A percentile compares a stretch with the other conserved stretches of the same genome.
phyloP scores from a whole-genome alignment of 2,888 invertebrate species.

The Sinhomidia bicolor region DNA sequence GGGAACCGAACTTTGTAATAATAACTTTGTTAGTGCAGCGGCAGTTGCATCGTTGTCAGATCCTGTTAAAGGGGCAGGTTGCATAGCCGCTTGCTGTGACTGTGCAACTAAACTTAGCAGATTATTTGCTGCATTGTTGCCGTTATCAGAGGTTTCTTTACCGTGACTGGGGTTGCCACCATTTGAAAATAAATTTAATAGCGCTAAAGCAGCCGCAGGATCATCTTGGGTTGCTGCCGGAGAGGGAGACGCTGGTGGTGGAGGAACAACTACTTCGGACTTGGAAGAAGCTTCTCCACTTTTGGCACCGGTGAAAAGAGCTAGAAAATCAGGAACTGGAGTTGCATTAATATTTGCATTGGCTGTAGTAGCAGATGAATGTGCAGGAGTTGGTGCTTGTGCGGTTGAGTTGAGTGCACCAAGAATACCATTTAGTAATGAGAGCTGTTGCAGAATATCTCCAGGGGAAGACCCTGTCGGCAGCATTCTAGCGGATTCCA shows the following conservation, averaged over 20 bases:
- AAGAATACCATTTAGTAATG: slow-evolving; percentile 75
- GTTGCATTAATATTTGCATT: slow-evolving; percentile 40
- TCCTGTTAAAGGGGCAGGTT: not conserved
- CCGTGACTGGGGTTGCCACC: slow-evolving; percentile 23
- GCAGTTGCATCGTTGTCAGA: slow-evolving; percentile 45
- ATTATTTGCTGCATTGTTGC: slow-evolving; percentile 63
- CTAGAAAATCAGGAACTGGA: slow-evolving; percentile 62
- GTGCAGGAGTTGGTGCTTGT: slow-evolving; percentile 24
- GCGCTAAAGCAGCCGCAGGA: slow-evolving; percentile 64
- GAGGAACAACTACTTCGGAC: slow-evolving; percentile 50
- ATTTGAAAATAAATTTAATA: slow-evolving; percentile 68
- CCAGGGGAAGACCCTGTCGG: slow-evolving; percentile 67
- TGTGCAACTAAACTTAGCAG: slow-evolving; percentile 67
- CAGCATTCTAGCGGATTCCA: slow-evolving; percentile 51
- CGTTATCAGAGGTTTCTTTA: slow-evolving; percentile 21
- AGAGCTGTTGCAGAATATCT: slow-evolving; percentile 74
- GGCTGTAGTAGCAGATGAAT: not conserved
- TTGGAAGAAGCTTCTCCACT: slow-evolving; percentile 53
- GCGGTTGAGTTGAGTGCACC: slow-evolving; percentile 66
- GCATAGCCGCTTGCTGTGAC: slow-evolving; percentile 41
- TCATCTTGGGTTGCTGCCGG: slow-evolving; percentile 1
- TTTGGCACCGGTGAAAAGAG: slow-evolving; percentile 65
- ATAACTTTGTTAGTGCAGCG: slow-evolving; percentile 65
- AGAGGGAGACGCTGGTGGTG: slow-evolving; percentile 24
- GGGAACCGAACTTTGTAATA: slow-evolving; percentile 60